Evolutionary conservation across 2,113 vertebrate species (phyloP), one percentile per base, ranked within the genome.

Genomic region (Podarcis cretensis): DNA sequence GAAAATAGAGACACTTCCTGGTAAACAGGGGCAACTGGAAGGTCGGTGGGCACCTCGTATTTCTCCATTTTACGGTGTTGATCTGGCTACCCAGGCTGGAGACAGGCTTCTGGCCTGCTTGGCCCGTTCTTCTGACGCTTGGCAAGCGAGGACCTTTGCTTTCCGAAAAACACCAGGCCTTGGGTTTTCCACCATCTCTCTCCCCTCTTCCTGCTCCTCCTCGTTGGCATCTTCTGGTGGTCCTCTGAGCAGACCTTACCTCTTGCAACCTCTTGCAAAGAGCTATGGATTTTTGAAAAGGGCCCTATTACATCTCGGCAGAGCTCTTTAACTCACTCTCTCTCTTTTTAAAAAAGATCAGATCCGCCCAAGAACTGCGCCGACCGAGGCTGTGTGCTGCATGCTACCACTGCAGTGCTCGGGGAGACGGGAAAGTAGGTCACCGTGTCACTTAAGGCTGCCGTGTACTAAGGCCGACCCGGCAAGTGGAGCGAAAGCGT

Each of bases 391-490:
- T 80, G 57, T 66, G 74, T 43, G 57, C 32, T 43, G 57, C 73
- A 18, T 0, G 0, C 79, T 91, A 40, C 92, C 80, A 1, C 37
- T 79, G 85, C 85, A 68, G 63, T 87, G 83, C 90, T 90, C 81
- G 0, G 0, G 7, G 63, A 59, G 71, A 30, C 12, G 35, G 59
- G 30, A 88, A 96, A 95, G 91, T 95, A 93, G 95, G 96, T 95
- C 96, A 95, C 23, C 76, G 94, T 96, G 95, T 92, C 95, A 91
- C 0, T 2, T 95, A 95, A 95, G 94, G 96, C 91, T 90, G 92
- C 93, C 0, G 71, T 43, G 71, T 0, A 0, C 40, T 89, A 81
- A 27, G 43, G 1, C 43, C 86, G 89, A 90, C 91, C 83, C 78
- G 85, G 92, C 1, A 6, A 95, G 79, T 0, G 0, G 73, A 89